Evolutionary conservation across 1,140 invertebrate species (phyloP), one percentile per base, ranked within the genome.

Genomic region (Ctenoplectra terminalis): DNA sequence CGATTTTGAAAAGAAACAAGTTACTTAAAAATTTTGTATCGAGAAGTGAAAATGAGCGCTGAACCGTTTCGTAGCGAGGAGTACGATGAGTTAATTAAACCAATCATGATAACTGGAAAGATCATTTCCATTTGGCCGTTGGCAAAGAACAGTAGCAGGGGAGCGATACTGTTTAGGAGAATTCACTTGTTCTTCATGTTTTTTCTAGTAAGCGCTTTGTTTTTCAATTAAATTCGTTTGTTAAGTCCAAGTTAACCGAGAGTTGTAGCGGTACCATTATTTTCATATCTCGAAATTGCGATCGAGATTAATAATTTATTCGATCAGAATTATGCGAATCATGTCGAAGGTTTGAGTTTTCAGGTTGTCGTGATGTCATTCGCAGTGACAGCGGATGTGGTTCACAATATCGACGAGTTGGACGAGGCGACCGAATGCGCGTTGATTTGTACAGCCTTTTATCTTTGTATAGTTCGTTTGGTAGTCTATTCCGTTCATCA

Each of bases 401-500:
- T 87, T 46, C 69, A 82, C 23, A 78, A 84, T 48, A 70, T 86
- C 6, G 75, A 84, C 11, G 48, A 92, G 61, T 69, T 92, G 79
- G 80, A 89, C 56, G 85, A 89, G 23, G 85, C 87, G 5, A 90
- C 89, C 23, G 91, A 91, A 26, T 88, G 88, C 58, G 79, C 74
- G n/a, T 37, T 90, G 0, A 66, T 89, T 9, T 78, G 37, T 13
- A 82, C 73, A 5, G 81, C 83, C 0, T 86, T 88, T 52, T 82
- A 63, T 66, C 78, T 92, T n/a, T 58, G 67, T 23, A 1, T 86
- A 0, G 15, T 91, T 20, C 86, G 90, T 13, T 1, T 91, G 13
- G 1, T 82, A 1, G 58, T 89, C 5, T 90, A 88, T 26, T 58
- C 73, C 26, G 20, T 56, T 6, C 81, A 90, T 37, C 77, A 82